phyloP scores from a whole-genome alignment of 2,888 invertebrate genomes.

The Dusona sp. region DNA sequence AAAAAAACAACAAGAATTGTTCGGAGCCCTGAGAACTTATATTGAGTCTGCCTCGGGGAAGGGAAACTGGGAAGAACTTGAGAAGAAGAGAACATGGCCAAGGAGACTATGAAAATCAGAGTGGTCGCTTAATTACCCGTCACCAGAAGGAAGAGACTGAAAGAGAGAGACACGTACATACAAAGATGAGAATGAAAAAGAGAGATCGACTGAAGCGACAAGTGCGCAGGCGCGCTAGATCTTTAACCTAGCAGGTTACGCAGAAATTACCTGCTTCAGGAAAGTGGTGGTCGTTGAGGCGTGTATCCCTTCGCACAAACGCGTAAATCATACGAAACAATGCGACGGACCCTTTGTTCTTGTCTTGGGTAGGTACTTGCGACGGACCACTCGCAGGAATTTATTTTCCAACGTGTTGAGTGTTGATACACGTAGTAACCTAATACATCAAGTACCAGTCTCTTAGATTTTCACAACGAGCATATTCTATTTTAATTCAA shows the following conservation, averaged over 20 bases:
- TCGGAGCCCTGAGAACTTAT: conserved; percentile 36
- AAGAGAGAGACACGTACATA: background rate
- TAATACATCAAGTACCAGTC: background rate
- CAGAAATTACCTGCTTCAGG: conserved; percentile 64
- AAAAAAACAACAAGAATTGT: conserved; percentile 7
- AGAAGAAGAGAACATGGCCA: conserved; percentile 44
- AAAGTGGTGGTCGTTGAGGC: conserved; percentile 23
- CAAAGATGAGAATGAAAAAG: conserved; percentile 52
- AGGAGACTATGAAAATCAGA: conserved; percentile 72
- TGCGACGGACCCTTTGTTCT: conserved; percentile 67
- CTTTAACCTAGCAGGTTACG: conserved; percentile 50
- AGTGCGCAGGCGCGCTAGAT: conserved; percentile 61
- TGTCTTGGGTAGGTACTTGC: conserved; percentile 42
- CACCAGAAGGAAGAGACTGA: conserved; percentile 56
- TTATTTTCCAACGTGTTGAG: conserved; percentile 36
- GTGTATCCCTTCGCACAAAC: conserved; percentile 56
- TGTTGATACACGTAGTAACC: conserved; percentile 9
- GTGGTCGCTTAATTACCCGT: conserved; percentile 79
- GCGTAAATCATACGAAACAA: conserved; percentile 69
- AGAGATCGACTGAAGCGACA: conserved; percentile 55
- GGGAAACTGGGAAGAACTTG: background rate
- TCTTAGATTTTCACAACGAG: background rate
- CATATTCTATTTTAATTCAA: background rate
- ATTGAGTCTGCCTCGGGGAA: conserved; percentile 38
- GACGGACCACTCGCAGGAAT: conserved; percentile 29